Conservation (phyloP, 2,113 vertebrate species). For the Bagarius yarrelli region DNA sequence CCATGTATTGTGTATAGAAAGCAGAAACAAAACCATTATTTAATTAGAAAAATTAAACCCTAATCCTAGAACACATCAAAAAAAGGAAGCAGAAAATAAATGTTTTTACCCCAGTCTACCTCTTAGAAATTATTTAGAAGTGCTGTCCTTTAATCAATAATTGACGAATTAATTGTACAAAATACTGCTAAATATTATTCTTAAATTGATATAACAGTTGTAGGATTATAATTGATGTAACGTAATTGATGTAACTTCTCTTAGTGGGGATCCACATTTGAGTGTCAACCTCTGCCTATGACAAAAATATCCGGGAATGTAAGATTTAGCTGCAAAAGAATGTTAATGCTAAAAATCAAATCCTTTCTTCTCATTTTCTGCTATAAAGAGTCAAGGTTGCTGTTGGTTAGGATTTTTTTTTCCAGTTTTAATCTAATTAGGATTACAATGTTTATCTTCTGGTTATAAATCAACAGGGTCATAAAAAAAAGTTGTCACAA, state of each 20-base stretch:
- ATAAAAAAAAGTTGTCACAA: not conserved
- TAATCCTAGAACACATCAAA: no score
- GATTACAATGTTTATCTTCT: not conserved
- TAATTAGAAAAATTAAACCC: no score
- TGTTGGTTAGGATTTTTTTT: not conserved
- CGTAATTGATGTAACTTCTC: no score
- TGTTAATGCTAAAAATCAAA: not conserved
- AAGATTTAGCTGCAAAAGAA: not conserved
- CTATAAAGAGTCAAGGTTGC: not conserved
- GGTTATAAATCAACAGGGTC: not conserved
- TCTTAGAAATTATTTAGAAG: no score
- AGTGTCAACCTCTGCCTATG: not conserved
- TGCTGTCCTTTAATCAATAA: no score
- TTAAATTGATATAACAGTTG: no score
- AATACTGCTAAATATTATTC: no score
- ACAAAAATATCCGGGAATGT: no score
- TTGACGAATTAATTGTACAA: no score
- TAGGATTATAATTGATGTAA: no score
- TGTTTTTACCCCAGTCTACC: no score
- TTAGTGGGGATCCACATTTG: not conserved
- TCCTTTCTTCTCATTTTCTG: not conserved
- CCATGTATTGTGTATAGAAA: not conserved
- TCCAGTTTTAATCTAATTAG: not conserved
- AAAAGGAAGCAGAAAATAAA: no score
- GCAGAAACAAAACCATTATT: slow-evolving; percentile 17